Conservation (phyloP, 2,797 vertebrate species). For the Chaenodraco wilsoni region DNA sequence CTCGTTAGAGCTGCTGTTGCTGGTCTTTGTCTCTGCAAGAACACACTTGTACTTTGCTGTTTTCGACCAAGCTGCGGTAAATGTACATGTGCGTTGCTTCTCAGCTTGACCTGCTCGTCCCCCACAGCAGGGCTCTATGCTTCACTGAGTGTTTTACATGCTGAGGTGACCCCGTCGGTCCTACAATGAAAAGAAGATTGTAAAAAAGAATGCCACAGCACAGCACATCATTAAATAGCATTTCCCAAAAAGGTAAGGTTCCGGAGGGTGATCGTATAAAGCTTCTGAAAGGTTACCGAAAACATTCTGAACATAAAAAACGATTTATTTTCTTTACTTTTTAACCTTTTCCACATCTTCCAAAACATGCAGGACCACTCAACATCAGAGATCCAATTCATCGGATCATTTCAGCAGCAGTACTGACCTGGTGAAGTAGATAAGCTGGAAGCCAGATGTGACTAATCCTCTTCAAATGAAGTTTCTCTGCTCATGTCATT, state of each 20-base stretch:
- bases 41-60: not conserved
- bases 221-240: not conserved
- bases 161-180: not conserved
- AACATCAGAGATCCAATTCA: not conserved
- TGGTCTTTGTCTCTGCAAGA: constrained; percentile 17
- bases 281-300: not conserved
- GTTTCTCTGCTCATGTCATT: no score
- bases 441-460: not conserved
- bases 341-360: not conserved
- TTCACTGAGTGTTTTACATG: constrained; percentile 1
- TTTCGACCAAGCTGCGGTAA: constrained; percentile 7
- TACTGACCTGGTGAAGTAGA: not conserved
- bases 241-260: not conserved
- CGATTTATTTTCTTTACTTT: not conserved
- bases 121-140: not conserved
- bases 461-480: not conserved
- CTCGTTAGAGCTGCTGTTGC: constrained; percentile 20
- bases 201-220: not conserved
- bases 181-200: not conserved
- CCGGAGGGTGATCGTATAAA: not conserved
- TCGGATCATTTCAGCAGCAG: not conserved
- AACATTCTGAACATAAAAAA: no score
- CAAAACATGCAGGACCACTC: not conserved
- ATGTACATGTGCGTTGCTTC: not conserved
- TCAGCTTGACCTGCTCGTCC: constrained; percentile 25